Base-by-base conservation (phyloP, 2,888 invertebrate genomes). In the Euspilapteryx auroguttella region DNA sequence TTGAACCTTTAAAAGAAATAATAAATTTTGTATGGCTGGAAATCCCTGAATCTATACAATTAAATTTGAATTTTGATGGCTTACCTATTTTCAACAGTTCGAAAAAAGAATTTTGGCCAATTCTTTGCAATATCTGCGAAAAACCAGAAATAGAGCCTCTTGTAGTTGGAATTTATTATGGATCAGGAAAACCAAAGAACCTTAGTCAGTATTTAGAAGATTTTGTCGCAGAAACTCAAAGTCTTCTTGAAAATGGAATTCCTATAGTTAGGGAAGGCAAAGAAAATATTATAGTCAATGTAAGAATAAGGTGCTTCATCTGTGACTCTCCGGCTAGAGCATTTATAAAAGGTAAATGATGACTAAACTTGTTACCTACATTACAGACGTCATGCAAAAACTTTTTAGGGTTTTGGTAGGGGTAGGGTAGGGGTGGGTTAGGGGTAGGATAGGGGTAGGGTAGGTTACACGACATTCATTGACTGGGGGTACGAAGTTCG, bases 281-380 rank as follows among this genome's bases (percentile, higher is more conserved):
- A n/a, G n/a, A n/a, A n/a, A n/a, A n/a, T n/a, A n/a, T n/a, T n/a
- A n/a, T n/a, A n/a, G n/a, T 32, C 4, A 12, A 8, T 10, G 14
- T 30, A 2, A 26, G 3, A 11, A 8, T 32, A 10, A 25, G 22
- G 27, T 29, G 29, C 21, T 32, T 32, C 24, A 12, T 29, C 10
- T 32, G 32, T 23, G 32, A 32, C 14, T 29, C 32, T 5, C 32
- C 32, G 14, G 32, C 32, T 2, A 26, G 32, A 21, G 23, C 32
- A 10, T 24, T 23, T 8, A 27, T 32, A 13, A 32, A 29, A 27
- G 32, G 29, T 32, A 25, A 22, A 10, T 13, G 21, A n/a, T n/a
- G n/a, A n/a, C n/a, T n/a, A n/a, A n/a, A n/a, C n/a, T n/a, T n/a
- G n/a, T n/a, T n/a, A n/a, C n/a, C n/a, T n/a, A n/a, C n/a, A n/a